Conservation (phyloP, 2,797 vertebrate genomes). For the Lemur catta region DNA sequence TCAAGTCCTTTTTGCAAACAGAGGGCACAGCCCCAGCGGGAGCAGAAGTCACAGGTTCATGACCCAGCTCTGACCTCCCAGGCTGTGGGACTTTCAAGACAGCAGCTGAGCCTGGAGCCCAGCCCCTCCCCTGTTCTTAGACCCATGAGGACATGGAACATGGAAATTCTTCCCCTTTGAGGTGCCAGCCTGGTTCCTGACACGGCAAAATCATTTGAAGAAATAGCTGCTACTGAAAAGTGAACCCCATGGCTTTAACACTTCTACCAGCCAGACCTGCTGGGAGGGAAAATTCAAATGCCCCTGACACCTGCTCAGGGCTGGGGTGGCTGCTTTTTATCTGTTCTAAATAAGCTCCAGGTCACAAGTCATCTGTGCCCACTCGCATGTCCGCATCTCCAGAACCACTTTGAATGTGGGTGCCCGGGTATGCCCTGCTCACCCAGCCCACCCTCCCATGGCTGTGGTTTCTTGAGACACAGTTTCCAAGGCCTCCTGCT, state of each 20-base stretch:
- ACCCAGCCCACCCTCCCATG: neutral
- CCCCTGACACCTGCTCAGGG: neutral
- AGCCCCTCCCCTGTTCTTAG: neutral
- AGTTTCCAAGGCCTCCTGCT: neutral
- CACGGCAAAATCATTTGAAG: neutral
- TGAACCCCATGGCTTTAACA: neutral
- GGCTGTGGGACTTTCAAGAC: neutral
- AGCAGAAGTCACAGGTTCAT: slow-evolving; percentile 18
- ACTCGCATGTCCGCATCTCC: fast-evolving
- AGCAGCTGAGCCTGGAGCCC: neutral
- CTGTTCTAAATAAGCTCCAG: neutral
- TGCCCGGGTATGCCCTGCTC: neutral
- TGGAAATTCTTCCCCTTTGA: neutral
- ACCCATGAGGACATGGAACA: neutral
- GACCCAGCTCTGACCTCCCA: slow-evolving; percentile 52
- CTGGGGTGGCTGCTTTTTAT: neutral
- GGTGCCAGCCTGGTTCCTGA: neutral
- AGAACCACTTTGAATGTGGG: neutral
- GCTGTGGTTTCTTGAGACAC: neutral
- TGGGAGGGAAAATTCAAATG: neutral
- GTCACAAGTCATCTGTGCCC: neutral
- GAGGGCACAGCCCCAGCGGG: neutral
- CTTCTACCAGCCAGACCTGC: neutral
- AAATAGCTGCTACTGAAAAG: neutral
- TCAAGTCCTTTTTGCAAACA: neutral